Percentiles rank a stretch among this genome's conserved stretches.
Conservation (phyloP, 2,797 vertebrate species). For the Scolopax rusticola region DNA sequence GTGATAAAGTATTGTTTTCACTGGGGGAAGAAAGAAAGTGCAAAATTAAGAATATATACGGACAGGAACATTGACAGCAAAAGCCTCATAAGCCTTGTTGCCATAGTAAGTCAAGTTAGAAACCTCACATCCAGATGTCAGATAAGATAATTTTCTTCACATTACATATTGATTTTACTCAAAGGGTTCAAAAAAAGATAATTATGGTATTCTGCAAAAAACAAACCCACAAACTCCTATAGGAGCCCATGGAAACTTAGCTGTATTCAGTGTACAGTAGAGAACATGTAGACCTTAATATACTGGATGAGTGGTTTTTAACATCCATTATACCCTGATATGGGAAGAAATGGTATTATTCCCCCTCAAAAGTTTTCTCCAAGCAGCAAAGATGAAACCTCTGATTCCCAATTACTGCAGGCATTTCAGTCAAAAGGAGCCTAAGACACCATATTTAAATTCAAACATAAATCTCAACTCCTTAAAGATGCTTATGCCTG, state of each 20-base stretch:
- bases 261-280: neutral
- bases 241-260: neutral
- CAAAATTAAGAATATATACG: neutral
- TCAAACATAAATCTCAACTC: neutral
- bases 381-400: neutral
- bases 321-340: neutral
- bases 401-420: neutral
- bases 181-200: neutral
- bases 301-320: neutral
- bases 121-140: neutral
- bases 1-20: neutral
- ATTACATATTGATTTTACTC: neutral
- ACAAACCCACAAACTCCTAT: conserved; percentile 6
- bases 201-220: neutral
- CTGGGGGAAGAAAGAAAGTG: neutral
- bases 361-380: neutral
- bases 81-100: neutral
- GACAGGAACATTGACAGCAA: neutral
- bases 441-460: neutral
- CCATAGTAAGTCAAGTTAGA: neutral
- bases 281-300: neutral
- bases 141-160: neutral
- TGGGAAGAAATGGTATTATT: neutral
- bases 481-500: neutral
- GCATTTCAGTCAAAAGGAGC: neutral